Base-by-base conservation (phyloP, 2,113 vertebrate species). In the Microcebus murinus region DNA sequence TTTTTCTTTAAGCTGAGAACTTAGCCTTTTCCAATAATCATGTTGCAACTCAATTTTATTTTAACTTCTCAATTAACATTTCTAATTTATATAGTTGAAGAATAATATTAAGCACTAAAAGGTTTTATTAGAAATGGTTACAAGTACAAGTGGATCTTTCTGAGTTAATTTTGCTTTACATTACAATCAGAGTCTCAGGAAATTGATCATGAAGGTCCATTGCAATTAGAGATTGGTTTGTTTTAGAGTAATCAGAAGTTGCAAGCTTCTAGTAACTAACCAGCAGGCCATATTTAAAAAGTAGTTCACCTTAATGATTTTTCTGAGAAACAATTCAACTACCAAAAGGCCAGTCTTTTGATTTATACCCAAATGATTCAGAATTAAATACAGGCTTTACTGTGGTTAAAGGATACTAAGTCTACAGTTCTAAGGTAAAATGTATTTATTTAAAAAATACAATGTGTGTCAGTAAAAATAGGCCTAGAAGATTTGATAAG, bases 381-480 rank as follows among this genome's bases (percentile, higher is more conserved):
- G 23, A 4, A 93, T 94, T 97, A 92, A 92, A 91, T 90, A 82
- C 1, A 87, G 10, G 11, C 67, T 94, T 87, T 76, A 71, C 9
- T 80, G 0, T 76, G 96, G 10, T 83, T 83, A 59, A 90, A 59
- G 6, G n/a, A 48, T 21, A 31, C 55, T 17, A 89, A 12, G 1
- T 63, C 57, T 87, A 18, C 39, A 61, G 27, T 82, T 95, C 52
- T 65, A 80, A 94, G 42, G 52, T 65, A 85, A 93, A 91, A 87
- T 85, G 5, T 82, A 8, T 94, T 96, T 96, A 96, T 84, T 91
- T 95, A 55, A 55, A 92, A 96, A 81, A 94, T 94, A 82, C 3
- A 93, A 12, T 57, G 65, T 31, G 7, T 95, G 59, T 93, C 86
- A 93, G 21, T 90, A 88, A 93, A 95, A 97, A 94, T 77, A 14